Percentiles rank a stretch among this genome's conserved stretches.
These are phyloP conservation scores for Salticus scenicus DNA, from an alignment of 2,888 invertebrate species.

Conservation along the genomic window DNA sequence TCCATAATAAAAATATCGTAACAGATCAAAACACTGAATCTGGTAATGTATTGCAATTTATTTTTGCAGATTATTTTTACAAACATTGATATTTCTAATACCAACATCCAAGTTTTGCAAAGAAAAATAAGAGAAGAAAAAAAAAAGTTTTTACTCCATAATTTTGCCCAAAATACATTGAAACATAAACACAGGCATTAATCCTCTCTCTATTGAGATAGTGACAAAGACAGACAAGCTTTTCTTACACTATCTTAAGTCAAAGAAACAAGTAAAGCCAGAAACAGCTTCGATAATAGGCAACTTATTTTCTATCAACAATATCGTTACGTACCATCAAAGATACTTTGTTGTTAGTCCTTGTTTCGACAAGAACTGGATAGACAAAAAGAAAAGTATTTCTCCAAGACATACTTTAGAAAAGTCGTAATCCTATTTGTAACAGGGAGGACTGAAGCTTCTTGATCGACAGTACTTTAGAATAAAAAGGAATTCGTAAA, in stretches of 20 bases:
- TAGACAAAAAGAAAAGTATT: background rate
- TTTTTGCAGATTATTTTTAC: too few species aligned
- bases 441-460: background rate
- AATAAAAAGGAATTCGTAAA: background rate
- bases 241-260: background rate
- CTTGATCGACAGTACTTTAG: background rate
- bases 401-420: background rate
- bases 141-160: too few species aligned
- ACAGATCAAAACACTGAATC: too few species aligned
- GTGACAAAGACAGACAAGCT: background rate
- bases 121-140: too few species aligned
- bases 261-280: background rate
- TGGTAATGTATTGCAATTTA: too few species aligned
- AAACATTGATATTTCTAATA: too few species aligned
- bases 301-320: slow-evolving; percentile 3
- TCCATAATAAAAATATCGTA: too few species aligned
- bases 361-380: slow-evolving; percentile 6
- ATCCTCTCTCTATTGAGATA: background rate
- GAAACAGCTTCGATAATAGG: background rate
- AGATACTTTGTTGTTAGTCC: slow-evolving; percentile 32
- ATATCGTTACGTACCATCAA: background rate
- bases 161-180: too few species aligned
- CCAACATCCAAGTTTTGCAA: too few species aligned
- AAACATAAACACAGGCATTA: background rate
- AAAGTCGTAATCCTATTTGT: background rate